phyloP scores from a whole-genome alignment of 2,113 vertebrate species.

The Grammomys dolichurus region DNA sequence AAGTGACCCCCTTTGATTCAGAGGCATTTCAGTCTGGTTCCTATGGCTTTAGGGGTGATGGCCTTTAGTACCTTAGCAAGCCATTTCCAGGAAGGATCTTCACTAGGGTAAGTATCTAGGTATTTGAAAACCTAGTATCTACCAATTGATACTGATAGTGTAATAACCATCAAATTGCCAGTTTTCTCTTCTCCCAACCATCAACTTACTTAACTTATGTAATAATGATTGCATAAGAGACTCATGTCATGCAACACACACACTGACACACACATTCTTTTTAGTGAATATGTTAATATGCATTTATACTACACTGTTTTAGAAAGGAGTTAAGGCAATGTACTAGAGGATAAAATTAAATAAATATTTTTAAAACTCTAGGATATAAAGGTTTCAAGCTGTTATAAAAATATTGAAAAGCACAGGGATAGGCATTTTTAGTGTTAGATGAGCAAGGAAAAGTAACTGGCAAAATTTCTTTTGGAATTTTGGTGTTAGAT shows the following conservation, averaged over 20 bases:
- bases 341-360: background rate
- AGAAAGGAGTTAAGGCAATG: background rate
- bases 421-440: background rate
- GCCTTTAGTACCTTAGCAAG: conserved; percentile 56
- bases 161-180: conserved; percentile 11
- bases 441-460: background rate
- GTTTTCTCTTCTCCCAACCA: conserved; percentile 2
- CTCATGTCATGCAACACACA: background rate
- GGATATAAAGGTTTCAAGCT: background rate
- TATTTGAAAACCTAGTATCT: conserved; percentile 50
- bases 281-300: conserved; percentile 7
- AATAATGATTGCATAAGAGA: conserved; percentile 55
- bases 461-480: background rate
- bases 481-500: conserved; percentile 16
- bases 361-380: background rate
- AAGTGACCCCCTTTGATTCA: conserved; percentile 51
- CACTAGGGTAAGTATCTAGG: conserved; percentile 56
- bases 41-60: conserved; percentile 49
- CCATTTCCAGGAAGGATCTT: conserved; percentile 73
- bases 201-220: conserved; percentile 58
- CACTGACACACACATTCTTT: background rate
- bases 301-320: background rate
- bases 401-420: conserved; percentile 37
- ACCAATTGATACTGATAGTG: conserved; percentile 49
- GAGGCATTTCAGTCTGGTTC: conserved; percentile 61